Conservation (phyloP, 2,888 invertebrate species). For the Tinea trinotella region DNA sequence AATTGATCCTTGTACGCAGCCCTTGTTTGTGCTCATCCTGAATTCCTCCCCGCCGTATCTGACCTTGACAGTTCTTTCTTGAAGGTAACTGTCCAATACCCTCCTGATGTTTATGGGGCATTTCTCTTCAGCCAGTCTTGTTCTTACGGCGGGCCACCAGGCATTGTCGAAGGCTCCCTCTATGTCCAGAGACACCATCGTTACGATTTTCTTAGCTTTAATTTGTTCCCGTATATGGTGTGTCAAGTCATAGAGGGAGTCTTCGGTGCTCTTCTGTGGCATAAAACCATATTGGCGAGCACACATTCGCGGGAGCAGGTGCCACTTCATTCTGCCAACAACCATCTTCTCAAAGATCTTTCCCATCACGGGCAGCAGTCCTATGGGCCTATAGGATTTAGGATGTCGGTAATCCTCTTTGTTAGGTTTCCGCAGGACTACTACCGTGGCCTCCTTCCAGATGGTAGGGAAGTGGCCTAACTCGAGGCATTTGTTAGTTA, state of each 20-base stretch:
- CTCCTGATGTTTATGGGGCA: neutral
- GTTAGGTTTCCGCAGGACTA: slow-evolving; percentile 22
- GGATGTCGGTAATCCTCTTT: slow-evolving; percentile 20
- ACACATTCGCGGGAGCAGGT: slow-evolving; percentile 18
- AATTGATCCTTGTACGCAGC: slow-evolving; percentile 19
- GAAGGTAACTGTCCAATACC: neutral
- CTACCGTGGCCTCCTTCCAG: slow-evolving; percentile 23
- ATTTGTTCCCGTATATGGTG: neutral
- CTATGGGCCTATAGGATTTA: slow-evolving; percentile 23
- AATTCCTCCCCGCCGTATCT: neutral
- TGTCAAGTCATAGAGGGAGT: slow-evolving; percentile 16
- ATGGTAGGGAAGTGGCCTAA: slow-evolving; percentile 21
- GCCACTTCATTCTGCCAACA: slow-evolving; percentile 16
- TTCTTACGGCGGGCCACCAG: slow-evolving; percentile 19
- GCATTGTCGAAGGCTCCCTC: slow-evolving; percentile 20
- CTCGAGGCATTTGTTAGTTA: slow-evolving; percentile 20
- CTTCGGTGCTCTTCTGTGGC: slow-evolving; percentile 22
- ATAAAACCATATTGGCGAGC: slow-evolving; percentile 23
- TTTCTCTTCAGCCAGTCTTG: neutral
- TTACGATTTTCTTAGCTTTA: neutral
- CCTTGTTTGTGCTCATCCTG: neutral
- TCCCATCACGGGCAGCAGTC: slow-evolving; percentile 22
- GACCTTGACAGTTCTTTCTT: neutral
- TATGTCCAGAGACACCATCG: slow-evolving; percentile 17
- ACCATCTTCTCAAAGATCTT: slow-evolving; percentile 23